These are phyloP conservation scores for Rhegmatorhina hoffmannsi DNA, from an alignment of 2,113 vertebrate species.

Conservation along the genomic window DNA sequence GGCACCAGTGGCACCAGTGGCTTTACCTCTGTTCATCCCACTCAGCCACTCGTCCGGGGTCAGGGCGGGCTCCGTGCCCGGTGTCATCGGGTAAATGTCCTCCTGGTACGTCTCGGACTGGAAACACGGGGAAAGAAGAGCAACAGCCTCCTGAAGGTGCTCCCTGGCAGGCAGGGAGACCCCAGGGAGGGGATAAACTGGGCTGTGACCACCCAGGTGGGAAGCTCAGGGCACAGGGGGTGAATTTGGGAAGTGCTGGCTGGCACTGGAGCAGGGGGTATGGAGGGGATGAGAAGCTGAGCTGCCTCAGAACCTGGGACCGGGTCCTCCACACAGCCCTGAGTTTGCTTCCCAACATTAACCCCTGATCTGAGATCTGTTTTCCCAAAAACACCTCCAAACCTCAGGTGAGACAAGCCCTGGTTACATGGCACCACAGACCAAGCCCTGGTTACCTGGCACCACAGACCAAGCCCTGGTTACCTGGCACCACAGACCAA, in stretches of 20 bases:
- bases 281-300: background rate
- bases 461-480: fast-evolving
- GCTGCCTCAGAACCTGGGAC: background rate
- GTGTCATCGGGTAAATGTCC: slow-evolving; percentile 98
- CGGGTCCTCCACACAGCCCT: fast-evolving
- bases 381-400: background rate
- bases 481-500: fast-evolving
- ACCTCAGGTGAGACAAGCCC: no score
- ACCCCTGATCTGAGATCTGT: fast-evolving
- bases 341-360: background rate
- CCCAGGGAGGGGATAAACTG: fast-evolving
- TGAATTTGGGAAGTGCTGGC: background rate
- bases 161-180: background rate
- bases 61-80: slow-evolving; percentile 90
- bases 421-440: fast-evolving
- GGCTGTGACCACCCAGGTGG: background rate
- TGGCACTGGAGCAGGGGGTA: background rate
- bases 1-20: background rate
- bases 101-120: slow-evolving; percentile 98
- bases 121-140: background rate
- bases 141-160: fast-evolving
- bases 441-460: fast-evolving
- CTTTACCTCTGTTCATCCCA: slow-evolving; percentile 89
- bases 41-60: slow-evolving; percentile 92
- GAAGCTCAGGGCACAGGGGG: fast-evolving